These are phyloP conservation scores for Conopomorpha cramerella DNA, from an alignment of 1,140 invertebrate genomes.

Conservation along the genomic window DNA sequence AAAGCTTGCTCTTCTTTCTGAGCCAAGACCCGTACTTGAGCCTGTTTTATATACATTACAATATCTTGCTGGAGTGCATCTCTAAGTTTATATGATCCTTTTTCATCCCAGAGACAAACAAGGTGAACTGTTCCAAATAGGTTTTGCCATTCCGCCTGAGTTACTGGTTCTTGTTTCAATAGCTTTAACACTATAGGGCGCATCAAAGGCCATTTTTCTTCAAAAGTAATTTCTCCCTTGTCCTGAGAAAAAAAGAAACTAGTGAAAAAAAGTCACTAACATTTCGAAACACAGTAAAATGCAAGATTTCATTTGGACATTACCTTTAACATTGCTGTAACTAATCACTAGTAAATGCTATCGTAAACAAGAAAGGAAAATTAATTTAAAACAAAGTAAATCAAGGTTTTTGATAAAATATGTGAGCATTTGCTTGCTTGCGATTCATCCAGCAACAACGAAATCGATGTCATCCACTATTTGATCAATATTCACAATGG, in stretches of 20 bases:
- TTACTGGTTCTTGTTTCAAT: conserved; percentile 89
- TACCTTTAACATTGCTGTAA: conserved; percentile 29
- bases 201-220: conserved; percentile 96
- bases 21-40: conserved; percentile 85
- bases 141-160: conserved; percentile 96
- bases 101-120: conserved; percentile 96
- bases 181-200: conserved; percentile 90
- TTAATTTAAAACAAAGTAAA: too few species aligned
- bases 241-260: conserved; percentile 48
- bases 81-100: conserved; percentile 83
- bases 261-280: background rate
- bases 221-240: conserved; percentile 76
- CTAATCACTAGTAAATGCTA: background rate
- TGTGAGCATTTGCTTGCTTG: too few species aligned
- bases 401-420: too few species aligned
- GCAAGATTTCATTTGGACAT: too few species aligned
- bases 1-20: conserved; percentile 94
- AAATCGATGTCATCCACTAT: too few species aligned
- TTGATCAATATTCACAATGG: background rate
- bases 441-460: too few species aligned
- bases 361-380: too few species aligned
- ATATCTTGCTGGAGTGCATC: conserved; percentile 92
- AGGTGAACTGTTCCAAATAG: conserved; percentile 94
- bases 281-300: background rate
- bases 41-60: conserved; percentile 92